Conservation (phyloP, 2,797 vertebrate genomes). For the Rhynchotus rufescens region DNA sequence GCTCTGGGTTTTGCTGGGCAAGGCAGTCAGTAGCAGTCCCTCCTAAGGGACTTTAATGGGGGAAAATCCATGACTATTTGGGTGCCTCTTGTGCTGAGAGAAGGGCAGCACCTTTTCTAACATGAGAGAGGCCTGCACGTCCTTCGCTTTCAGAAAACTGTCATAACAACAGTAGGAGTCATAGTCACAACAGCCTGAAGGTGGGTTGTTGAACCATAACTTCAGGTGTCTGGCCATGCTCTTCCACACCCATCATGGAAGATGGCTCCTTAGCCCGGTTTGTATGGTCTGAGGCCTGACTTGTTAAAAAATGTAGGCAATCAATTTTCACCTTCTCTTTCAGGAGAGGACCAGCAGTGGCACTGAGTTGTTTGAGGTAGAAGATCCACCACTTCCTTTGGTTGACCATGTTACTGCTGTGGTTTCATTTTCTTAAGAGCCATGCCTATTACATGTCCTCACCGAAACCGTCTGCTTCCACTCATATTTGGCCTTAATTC, state of each 20-base stretch:
- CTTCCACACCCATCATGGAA: background rate
- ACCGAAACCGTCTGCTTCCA: background rate
- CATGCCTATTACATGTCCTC: background rate
- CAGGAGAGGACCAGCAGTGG: background rate
- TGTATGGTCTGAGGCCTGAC: background rate
- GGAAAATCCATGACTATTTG: background rate
- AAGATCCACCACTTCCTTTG: background rate
- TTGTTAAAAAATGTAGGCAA: background rate
- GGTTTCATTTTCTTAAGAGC: background rate
- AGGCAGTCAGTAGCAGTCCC: background rate
- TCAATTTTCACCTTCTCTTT: background rate
- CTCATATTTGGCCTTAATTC: background rate
- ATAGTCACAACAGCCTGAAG: background rate
- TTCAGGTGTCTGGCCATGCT: background rate
- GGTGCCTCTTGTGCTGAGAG: background rate
- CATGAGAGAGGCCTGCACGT: background rate
- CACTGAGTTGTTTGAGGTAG: background rate
- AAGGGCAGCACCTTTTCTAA: background rate
- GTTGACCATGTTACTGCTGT: background rate
- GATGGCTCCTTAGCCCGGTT: background rate
- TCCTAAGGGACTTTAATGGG: background rate
- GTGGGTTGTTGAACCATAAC: background rate
- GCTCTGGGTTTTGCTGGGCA: background rate
- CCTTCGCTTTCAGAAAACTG: background rate
- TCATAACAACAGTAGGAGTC: background rate